Percentiles rank a stretch among this genome's conserved stretches.
These are phyloP conservation scores for Tribolium castaneum DNA, from an alignment of 1,140 invertebrate species.

Conservation along the genomic window DNA sequence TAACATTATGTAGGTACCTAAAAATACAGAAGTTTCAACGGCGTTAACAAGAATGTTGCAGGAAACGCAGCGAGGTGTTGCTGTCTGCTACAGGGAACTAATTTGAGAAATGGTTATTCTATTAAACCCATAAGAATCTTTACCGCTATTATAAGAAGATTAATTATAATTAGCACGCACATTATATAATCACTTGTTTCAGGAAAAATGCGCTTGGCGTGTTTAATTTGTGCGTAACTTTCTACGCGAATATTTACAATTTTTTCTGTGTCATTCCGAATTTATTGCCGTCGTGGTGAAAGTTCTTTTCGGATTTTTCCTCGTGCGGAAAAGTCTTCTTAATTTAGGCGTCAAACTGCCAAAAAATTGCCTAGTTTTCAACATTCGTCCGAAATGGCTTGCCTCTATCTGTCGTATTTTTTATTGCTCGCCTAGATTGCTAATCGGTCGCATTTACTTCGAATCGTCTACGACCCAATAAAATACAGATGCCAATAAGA, in stretches of 20 bases:
- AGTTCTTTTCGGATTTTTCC: conserved; percentile 8
- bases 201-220: neutral
- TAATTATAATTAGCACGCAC: neutral
- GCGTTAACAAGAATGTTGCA: neutral
- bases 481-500: conserved; percentile 34
- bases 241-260: neutral
- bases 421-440: conserved; percentile 31
- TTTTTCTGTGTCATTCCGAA: neutral
- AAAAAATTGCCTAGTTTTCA: conserved; percentile 22
- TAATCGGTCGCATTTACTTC: conserved; percentile 30
- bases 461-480: conserved; percentile 26
- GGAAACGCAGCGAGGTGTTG: no score
- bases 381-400: conserved; percentile 19
- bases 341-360: conserved; percentile 34
- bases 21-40: neutral
- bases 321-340: conserved; percentile 18
- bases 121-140: neutral
- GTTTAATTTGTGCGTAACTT: neutral
- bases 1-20: neutral
- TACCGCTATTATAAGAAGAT: neutral
- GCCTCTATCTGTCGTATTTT: conserved; percentile 29
- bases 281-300: conserved; percentile 17
- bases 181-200: neutral
- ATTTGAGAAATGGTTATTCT: no score
- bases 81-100: no score